phyloP scores from a whole-genome alignment of 2,113 vertebrate genomes.

The Elachura formosa region DNA sequence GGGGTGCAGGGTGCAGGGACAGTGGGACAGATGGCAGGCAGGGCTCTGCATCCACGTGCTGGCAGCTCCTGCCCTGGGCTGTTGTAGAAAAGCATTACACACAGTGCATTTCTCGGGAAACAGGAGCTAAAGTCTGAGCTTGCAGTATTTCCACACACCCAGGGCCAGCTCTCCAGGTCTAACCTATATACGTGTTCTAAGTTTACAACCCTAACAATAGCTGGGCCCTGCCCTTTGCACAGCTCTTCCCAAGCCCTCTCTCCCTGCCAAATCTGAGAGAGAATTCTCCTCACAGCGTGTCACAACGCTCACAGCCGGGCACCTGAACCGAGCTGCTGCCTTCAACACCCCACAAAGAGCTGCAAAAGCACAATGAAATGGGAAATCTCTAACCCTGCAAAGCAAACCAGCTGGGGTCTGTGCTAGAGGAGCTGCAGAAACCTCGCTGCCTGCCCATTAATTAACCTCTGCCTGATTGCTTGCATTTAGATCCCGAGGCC shows the following conservation, averaged over 20 bases:
- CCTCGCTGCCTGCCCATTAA: background rate
- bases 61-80: background rate
- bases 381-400: background rate
- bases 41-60: background rate
- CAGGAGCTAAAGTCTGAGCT: background rate
- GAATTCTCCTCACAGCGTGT: background rate
- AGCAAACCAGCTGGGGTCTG: background rate
- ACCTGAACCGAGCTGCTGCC: background rate
- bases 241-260: background rate
- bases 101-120: background rate
- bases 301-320: background rate
- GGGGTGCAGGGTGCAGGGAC: background rate
- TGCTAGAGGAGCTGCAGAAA: background rate
- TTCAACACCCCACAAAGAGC: background rate
- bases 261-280: background rate
- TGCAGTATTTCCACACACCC: background rate
- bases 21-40: background rate
- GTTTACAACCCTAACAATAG: background rate
- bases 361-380: background rate
- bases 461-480: background rate
- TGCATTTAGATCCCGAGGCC: background rate
- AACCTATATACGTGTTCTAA: background rate
- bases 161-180: background rate
- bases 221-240: background rate
- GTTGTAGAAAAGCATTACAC: background rate